Percentiles rank a stretch among this genome's conserved stretches.
phyloP scores from a whole-genome alignment of 2,888 invertebrate species.

The Agapostemon virescens region DNA sequence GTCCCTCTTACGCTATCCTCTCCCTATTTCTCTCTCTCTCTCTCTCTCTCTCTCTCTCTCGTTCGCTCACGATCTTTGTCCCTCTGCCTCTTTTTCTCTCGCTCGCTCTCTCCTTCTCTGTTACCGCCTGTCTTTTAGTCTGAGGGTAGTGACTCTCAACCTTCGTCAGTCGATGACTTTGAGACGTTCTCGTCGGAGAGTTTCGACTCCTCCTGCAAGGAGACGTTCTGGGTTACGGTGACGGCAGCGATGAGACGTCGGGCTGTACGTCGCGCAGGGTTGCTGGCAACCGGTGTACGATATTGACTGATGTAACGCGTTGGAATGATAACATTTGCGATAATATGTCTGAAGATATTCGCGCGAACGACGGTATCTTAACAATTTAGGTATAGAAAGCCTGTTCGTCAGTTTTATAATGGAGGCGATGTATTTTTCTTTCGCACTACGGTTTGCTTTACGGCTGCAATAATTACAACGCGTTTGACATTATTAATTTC shows the following conservation, averaged over 20 bases:
- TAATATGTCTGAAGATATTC: neutral
- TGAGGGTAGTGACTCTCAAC: conserved; percentile 70
- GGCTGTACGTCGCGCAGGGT: neutral
- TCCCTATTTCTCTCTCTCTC: conserved; percentile 4
- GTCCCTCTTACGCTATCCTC: neutral
- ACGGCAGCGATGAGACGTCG: conserved; percentile 3
- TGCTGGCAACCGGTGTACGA: neutral
- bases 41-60: neutral
- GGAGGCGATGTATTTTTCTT: neutral
- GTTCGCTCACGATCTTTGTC: neutral
- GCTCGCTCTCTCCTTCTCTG: neutral
- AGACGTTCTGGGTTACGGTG: conserved; percentile 1
- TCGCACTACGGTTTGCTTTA: too few relatives aligned
- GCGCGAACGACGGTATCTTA: neutral
- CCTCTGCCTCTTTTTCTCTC: neutral
- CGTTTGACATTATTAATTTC: too few relatives aligned
- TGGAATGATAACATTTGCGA: neutral
- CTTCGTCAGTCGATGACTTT: conserved; percentile 54
- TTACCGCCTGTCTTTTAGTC: conserved; percentile 31
- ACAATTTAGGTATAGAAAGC: neutral
- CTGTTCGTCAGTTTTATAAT: neutral
- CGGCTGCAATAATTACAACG: too few relatives aligned
- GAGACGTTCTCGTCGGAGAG: neutral
- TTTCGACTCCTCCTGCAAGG: neutral
- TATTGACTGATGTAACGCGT: conserved; percentile 1